Percentiles rank a stretch among this genome's conserved stretches.
Conservation (phyloP, 2,888 invertebrate genomes). For the Bembecia ichneumoniformis region DNA sequence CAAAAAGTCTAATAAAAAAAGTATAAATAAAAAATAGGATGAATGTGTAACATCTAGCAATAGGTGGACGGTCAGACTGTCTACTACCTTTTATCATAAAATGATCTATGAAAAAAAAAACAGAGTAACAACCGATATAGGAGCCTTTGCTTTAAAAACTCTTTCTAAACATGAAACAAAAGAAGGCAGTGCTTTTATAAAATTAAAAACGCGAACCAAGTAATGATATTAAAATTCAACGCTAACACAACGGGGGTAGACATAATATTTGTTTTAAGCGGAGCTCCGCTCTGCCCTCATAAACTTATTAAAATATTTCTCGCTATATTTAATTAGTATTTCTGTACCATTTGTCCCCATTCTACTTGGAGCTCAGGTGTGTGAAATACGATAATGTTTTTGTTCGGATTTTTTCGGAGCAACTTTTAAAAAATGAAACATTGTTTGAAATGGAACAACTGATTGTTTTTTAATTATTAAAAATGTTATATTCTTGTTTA, state of each 20-base stretch:
- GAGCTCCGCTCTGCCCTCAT: slow-evolving; percentile 39
- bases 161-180: background rate
- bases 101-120: background rate
- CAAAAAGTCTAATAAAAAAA: too few relatives aligned
- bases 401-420: background rate
- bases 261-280: slow-evolving; percentile 66
- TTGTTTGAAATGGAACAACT: too few relatives aligned
- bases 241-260: slow-evolving; percentile 46
- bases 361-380: slow-evolving; percentile 48
- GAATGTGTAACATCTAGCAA: too few relatives aligned
- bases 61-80: background rate
- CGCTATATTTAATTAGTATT: slow-evolving; percentile 66
- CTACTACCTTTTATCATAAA: background rate
- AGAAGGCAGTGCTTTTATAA: slow-evolving; percentile 42
- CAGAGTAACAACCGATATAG: background rate
- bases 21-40: too few relatives aligned
- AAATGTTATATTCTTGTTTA: too few relatives aligned
- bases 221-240: slow-evolving; percentile 70
- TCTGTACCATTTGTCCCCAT: slow-evolving; percentile 53
- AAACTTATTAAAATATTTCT: slow-evolving; percentile 72
- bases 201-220: slow-evolving; percentile 62
- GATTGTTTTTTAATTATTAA: too few relatives aligned
- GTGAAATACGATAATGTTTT: slow-evolving; percentile 8
- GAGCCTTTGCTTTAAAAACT: too few relatives aligned
- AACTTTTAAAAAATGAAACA: too few relatives aligned